Evolutionary conservation across 2,888 invertebrate genomes (phyloP).

Genomic region (Sericinus montela): DNA sequence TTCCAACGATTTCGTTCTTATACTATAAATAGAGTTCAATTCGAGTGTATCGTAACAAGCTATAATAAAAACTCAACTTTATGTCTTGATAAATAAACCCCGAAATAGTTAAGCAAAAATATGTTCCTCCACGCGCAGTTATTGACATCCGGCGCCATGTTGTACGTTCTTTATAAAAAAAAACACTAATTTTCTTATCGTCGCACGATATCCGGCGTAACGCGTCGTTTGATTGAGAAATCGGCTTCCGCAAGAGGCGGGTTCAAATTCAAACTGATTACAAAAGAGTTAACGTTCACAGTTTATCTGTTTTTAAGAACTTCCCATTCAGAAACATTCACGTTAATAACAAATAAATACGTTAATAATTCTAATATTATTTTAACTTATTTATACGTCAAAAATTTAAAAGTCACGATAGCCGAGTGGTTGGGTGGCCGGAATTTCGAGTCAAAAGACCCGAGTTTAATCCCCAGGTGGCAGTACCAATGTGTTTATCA

Average conservation of each 20-base stretch:
- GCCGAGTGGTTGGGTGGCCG: too few relatives aligned
- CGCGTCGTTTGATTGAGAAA: background rate
- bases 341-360: background rate
- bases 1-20: too few relatives aligned
- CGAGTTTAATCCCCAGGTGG: too few relatives aligned
- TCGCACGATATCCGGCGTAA: constrained; percentile 6
- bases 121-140: constrained; percentile 46
- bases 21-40: too few relatives aligned
- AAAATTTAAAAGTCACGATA: too few relatives aligned
- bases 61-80: too few relatives aligned
- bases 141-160: constrained; percentile 36
- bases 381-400: too few relatives aligned
- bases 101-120: constrained; percentile 27
- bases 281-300: background rate
- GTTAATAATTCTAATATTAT: background rate
- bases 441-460: too few relatives aligned
- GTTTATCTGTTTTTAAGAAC: constrained; percentile 10
- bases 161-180: constrained; percentile 56
- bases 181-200: constrained; percentile 55
- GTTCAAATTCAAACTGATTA: background rate
- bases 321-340: background rate
- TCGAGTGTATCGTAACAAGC: too few relatives aligned
- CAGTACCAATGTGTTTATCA: too few relatives aligned
- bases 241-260: constrained; percentile 12
- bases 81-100: too few relatives aligned